These are phyloP conservation scores for Stercorarius parasiticus DNA, from an alignment of 2,113 vertebrate species.

Conservation along the genomic window DNA sequence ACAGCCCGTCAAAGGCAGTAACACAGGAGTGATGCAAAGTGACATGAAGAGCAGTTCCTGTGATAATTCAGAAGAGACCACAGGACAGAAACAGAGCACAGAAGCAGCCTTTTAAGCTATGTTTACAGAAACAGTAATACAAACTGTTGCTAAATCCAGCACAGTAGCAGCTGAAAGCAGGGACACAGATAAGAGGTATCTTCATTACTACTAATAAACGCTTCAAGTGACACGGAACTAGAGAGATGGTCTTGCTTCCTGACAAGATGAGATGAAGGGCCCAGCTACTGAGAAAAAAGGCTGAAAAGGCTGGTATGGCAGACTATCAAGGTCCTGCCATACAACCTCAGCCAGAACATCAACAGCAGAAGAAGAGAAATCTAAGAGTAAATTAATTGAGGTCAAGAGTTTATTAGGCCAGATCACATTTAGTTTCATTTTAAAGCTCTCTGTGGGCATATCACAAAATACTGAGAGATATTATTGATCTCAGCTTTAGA, in stretches of 20 bases:
- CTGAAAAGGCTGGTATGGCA: neutral
- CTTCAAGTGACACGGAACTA: neutral
- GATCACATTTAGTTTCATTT: neutral
- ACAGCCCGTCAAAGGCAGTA: neutral
- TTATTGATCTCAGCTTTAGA: neutral
- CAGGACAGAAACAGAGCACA: neutral
- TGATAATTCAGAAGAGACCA: neutral
- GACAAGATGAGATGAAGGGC: neutral
- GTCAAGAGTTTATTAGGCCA: neutral
- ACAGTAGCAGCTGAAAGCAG: neutral
- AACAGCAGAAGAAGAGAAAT: neutral
- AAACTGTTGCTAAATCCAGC: neutral
- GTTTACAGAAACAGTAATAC: neutral
- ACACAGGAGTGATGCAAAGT: neutral
- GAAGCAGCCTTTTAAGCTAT: neutral
- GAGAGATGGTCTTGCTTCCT: neutral
- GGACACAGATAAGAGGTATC: neutral
- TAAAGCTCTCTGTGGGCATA: neutral
- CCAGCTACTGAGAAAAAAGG: neutral
- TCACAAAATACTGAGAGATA: neutral
- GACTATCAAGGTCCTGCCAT: neutral
- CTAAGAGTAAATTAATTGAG: neutral
- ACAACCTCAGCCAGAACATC: neutral
- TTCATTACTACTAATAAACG: neutral
- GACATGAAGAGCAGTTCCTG: neutral